Evolutionary conservation across 2,113 vertebrate genomes (phyloP), one percentile per base, ranked within the genome.

Genomic region (Sylvietta virens): DNA sequence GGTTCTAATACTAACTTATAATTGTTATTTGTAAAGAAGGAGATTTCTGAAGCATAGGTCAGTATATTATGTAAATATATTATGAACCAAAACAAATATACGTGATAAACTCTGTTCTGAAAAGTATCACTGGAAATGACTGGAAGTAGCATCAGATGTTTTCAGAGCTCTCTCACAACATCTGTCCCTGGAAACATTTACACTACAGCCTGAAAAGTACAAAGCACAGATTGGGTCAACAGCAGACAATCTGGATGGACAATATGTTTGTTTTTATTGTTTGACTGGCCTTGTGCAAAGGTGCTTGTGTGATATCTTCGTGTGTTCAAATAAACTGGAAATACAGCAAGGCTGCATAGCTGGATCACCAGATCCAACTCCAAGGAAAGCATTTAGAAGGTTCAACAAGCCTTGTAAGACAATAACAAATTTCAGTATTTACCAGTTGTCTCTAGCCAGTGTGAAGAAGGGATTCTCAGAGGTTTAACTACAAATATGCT

Each of bases 101-200:
- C 45, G 18, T 0, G 3, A 42, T 70, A 66, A 86, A 42, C 22
- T 83, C 72, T 27, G 12, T 23, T 93, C 79, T 64, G 64, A 83
- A 83, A 94, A 62, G 30, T n/a, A 70, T 56, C 27, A 9, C n/a
- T 93, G 85, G 71, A 93, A 92, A 57, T n/a, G 2, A 56, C 2
- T 82, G 9, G 51, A 90, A 90, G 47, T 18, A 87, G 53, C 60
- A 93, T 80, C 82, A 88, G 77, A 94, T 64, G 17, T 86, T 94
- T 92, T 94, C 22, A 0, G 86, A 86, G 61, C 57, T 79, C 48
- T 70, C 70, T 78, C 79, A 58, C 53, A 92, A 92, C 87, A 95
- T 96, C 93, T 95, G 79, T 81, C 90, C 56, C 67, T 90, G 79
- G 91, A 96, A 95, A 96, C 47, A 95, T 96, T 96, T 92, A 93